Evolutionary conservation across 2,888 invertebrate genomes (phyloP).

Genomic region (Agrochola macilenta): DNA sequence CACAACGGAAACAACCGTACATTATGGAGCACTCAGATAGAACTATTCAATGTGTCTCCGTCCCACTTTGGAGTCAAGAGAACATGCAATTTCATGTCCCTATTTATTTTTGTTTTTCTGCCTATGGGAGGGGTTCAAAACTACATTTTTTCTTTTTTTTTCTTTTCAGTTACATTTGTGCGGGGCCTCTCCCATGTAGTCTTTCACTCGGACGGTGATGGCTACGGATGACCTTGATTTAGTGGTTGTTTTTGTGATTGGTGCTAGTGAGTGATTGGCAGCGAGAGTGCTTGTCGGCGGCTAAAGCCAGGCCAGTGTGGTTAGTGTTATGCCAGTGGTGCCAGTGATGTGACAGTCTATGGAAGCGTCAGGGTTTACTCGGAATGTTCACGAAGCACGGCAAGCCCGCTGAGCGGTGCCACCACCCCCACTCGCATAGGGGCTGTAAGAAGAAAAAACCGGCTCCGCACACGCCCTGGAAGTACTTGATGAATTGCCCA

Average conservation of each 20-base stretch:
- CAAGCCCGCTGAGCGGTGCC: slow-evolving; percentile 89
- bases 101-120: slow-evolving; percentile 70
- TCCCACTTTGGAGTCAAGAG: slow-evolving; percentile 64
- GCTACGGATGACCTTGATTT: slow-evolving; percentile 85
- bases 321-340: slow-evolving; percentile 78
- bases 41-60: slow-evolving; percentile 72
- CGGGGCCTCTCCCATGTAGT: slow-evolving; percentile 79
- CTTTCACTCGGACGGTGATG: slow-evolving; percentile 84
- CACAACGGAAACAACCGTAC: slow-evolving; percentile 72
- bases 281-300: slow-evolving; percentile 68
- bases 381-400: slow-evolving; percentile 90
- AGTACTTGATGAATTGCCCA: slow-evolving; percentile 91
- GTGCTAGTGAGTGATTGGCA: slow-evolving; percentile 81
- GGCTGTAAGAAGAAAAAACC: slow-evolving; percentile 89
- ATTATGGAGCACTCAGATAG: slow-evolving; percentile 72
- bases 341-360: slow-evolving; percentile 89
- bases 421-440: slow-evolving; percentile 84
- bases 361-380: slow-evolving; percentile 85
- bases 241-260: slow-evolving; percentile 82
- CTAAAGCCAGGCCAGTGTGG: slow-evolving; percentile 76
- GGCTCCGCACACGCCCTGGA: slow-evolving; percentile 89
- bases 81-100: slow-evolving; percentile 65
- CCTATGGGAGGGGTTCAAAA: slow-evolving; percentile 69
- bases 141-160: slow-evolving; percentile 87
- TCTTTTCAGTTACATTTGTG: slow-evolving; percentile 89